Percentiles rank a stretch among this genome's conserved stretches.
Evolutionary conservation across 2,888 invertebrate genomes (phyloP).

Genomic region (Spilosoma lubricipeda): DNA sequence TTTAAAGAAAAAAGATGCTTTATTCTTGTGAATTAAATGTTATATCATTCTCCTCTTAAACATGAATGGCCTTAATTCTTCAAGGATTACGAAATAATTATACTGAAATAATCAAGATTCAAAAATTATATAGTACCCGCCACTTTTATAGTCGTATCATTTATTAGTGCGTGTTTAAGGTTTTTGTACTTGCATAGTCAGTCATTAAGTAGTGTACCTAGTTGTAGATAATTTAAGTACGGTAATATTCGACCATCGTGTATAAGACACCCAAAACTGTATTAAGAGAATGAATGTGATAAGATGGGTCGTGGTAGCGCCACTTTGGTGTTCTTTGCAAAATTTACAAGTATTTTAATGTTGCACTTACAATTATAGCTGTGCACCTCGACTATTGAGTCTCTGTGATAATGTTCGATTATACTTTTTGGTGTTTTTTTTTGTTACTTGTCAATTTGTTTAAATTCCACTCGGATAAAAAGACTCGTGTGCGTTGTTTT

Average conservation of each 20-base stretch:
- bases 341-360: slow-evolving; percentile 54
- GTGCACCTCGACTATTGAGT: slow-evolving; percentile 68
- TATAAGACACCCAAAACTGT: slow-evolving; percentile 76
- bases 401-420: slow-evolving; percentile 72
- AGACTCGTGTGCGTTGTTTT: slow-evolving; percentile 24
- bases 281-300: slow-evolving; percentile 71
- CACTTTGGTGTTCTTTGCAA: slow-evolving; percentile 56
- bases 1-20: background rate
- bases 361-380: slow-evolving; percentile 61
- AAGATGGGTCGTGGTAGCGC: slow-evolving; percentile 52
- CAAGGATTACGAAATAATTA: background rate
- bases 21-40: background rate
- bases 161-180: slow-evolving; percentile 24
- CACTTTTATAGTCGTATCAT: slow-evolving; percentile 11
- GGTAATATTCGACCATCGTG: slow-evolving; percentile 55
- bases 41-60: background rate
- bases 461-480: slow-evolving; percentile 28
- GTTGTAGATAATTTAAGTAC: slow-evolving; percentile 45
- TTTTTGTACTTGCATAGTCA: slow-evolving; percentile 48
- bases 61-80: background rate
- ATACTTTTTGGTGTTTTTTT: slow-evolving; percentile 50
- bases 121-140: background rate
- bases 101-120: background rate
- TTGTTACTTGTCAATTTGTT: slow-evolving; percentile 57
- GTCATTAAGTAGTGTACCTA: slow-evolving; percentile 43